Evolutionary conservation across 1,140 invertebrate species (phyloP), one percentile per base, ranked within the genome.

Genomic region (Drosophila pruinosa): DNA sequence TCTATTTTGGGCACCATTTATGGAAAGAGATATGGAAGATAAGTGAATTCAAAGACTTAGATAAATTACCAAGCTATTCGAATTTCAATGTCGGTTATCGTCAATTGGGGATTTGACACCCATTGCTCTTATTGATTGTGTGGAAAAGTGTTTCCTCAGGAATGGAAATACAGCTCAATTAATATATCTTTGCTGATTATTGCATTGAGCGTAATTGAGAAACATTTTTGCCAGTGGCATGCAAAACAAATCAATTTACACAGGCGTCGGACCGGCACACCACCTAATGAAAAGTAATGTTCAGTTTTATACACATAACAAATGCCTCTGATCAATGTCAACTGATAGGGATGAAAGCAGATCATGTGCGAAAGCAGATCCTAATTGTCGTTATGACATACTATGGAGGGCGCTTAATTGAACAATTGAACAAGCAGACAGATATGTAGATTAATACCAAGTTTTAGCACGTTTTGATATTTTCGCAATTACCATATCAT

Each of bases 191-290:
- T 50, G 69, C 52, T 38, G 45, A 48, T 58, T 68, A 64, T 68
- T 52, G 54, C 47, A 53, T 72, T 47, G 47, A 39, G 15, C 52
- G 53, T 45, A 78, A 61, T 61, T 69, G 41, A 71, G 50, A 36
- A 50, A 71, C 19, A 45, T 69, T 15, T 61, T 50, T 47, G 28
- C 38, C 31, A 58, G 45, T 38, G 31, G 36, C 48, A 62, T 81
- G 63, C 43, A 78, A 70, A 88, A 65, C 74, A 69, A 88, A 82
- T 88, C 68, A 88, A 86, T 86, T 86, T 82, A 74, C 82, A 86
- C 82, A 65, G 43, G 47, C 67, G 41, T 21, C 43, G 10, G 21
- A 47, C n/a, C n/a, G 3, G 56, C 24, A n/a, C 14, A 21, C n/a
- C 53, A 58, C 68, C 63, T 78, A 75, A 86, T 82, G 54, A 74